Base-by-base conservation (phyloP, 64 coral and sea anemone genomes). In the Actinia tenebrosa region DNA sequence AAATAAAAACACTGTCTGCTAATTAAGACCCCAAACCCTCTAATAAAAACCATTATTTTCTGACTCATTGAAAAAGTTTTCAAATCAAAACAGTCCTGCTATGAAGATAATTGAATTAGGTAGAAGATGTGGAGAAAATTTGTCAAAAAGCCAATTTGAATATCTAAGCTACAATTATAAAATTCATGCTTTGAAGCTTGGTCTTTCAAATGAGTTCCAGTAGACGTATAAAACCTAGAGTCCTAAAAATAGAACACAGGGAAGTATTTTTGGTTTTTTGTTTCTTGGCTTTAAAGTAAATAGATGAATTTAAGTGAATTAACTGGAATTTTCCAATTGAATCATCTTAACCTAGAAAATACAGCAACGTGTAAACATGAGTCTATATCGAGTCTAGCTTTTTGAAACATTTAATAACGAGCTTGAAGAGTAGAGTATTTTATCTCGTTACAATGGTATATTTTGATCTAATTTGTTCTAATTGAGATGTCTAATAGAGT, bases 31-130 rank as follows among this genome's bases (percentile, higher is more conserved):
- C 42, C 79, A 81, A 81, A 81, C 79, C 23, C 50, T 53, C 79
- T 81, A 81, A 81, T 81, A 81, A 81, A 81, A 81, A 16, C 22
- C 27, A 81, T 81, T 81, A 81, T 81, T 81, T 81, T 81, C 43
- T 47, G 69, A 11, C 43, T 45, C 46, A 50, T 47, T 81, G 79
- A 81, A 81, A 75, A 81, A 50, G 79, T 81, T 81, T 81, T 81
- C 45, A 81, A 81, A 81, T 81, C 79, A 81, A 81, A 81, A 81
- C 22, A 81, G 43, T 81, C 79, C 79, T 81, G 79, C 79, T 81
- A 81, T 50, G 79, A 81, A 81, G 44, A 5, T 81, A 81, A 81
- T 81, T 81, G 50, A 81, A 81, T 81, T 81, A 81, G 23, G 69
- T 16, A 75, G 69, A 75, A 75, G 69, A 75, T 75, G 69, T 30